Evolutionary conservation across 1,140 invertebrate genomes (phyloP), one percentile per base, ranked within the genome.

Genomic region (Papilio xuthus): DNA sequence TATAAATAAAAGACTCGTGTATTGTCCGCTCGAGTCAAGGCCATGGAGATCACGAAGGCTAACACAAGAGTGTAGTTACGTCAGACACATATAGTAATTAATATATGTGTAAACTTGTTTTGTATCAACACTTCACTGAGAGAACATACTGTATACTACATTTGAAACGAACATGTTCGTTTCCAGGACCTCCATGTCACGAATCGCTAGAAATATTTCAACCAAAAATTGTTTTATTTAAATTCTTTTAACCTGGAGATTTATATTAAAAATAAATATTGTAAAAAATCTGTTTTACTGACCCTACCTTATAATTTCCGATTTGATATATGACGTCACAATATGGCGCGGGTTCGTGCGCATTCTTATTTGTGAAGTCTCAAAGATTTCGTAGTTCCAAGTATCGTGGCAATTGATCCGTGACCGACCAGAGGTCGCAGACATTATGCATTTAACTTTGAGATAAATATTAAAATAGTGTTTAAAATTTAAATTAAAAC

Each of bases 21-120:
- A 12, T 60, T 60, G 56, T 70, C 41, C 20, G 42, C 47, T 20
- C 42, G 23, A 47, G 71, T 73, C 71, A 73, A 44, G 71, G 71
- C 13, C 41, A 50, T 13, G 12, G 26, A 67, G 12, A 67, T 28
- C 60, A 28, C 42, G 71, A 47, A 47, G 71, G 23, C 23, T 7
- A 41, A 10, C 42, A 47, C 20, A 73, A 23, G 42, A 44, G 37
- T 73, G 26, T 23, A 44, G 42, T 73, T 73, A 73, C 71, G 71
- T 73, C 71, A 73, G 70, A 23, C 71, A 42, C 8, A 44, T n/a
- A 71, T 28, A 72, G 71, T 73, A 73, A 73, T 73, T 73, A 73
- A 73, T 73, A 18, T 47, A 20, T 47, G 15, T 44, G 20, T 73
- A 28, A 47, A 50, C 71, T 50, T 28, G 70, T 72, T 72, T 41